Evolutionary conservation across 2,888 invertebrate genomes (phyloP), one percentile per base, ranked within the genome.

Genomic region (Lapara coniferarum): DNA sequence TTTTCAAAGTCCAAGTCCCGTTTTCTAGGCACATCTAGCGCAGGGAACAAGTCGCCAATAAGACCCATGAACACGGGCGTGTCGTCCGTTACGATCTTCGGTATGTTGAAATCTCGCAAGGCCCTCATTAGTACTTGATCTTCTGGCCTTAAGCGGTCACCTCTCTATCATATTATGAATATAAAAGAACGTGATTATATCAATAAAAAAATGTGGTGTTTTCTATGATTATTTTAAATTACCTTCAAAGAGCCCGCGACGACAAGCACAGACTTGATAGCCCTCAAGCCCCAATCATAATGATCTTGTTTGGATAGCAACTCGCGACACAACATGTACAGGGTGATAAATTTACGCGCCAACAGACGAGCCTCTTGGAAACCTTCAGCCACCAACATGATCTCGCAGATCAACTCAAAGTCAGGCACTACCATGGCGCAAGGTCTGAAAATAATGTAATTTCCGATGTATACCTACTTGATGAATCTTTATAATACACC

Each of bases 401-500:
- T 99, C 94, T 99, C 98, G 89, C 98, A 98, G 87, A 99, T 99
- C 81, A 99, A 88, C 79, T 98, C 98, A 89, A 98, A 98, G 90
- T 99, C 99, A 0, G 99, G 99, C 14, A 99, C 98, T 13, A 99
- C 98, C 99, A 99, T 99, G 70, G 98, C 98, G 87, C 98, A 99
- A 0, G 99, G 98, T 82, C 98, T 97, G 14, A 46, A 59, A 52
- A 16, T 37, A 67, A 19, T 12, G 13, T 58, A 3, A 19, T 19
- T 53, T n/a, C 52, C 52, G n/a, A 14, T 0, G n/a, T 5, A n/a
- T 25, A 25, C 25, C 25, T 25, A 25, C 25, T 25, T 25, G 25
- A 25, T 25, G 25, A 25, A 25, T 25, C 25, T 25, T 25, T 25
- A 25, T 25, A 25, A 25, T 25, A 25, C 2, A 25, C 2, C 1